phyloP scores from a whole-genome alignment of 1,140 invertebrate species.

The Trichonephila clavata region DNA sequence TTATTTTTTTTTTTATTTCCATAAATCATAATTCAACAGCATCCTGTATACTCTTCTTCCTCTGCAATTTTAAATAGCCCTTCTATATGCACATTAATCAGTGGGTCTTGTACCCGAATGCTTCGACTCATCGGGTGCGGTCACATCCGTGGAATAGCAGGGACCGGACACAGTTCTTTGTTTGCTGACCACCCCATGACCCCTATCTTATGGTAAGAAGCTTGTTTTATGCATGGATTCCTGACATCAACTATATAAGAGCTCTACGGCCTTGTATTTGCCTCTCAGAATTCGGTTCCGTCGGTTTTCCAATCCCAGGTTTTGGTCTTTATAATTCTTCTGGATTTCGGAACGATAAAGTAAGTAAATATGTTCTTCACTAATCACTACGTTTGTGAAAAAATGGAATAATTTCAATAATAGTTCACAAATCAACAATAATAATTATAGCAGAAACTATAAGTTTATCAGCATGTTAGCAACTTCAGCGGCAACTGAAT shows the following conservation, averaged over 20 bases:
- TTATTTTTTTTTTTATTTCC: background rate
- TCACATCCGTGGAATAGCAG: conserved; percentile 28
- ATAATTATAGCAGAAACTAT: too few species aligned
- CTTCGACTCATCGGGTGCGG: background rate
- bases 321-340: conserved; percentile 5
- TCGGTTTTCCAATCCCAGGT: background rate
- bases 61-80: background rate
- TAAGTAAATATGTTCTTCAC: background rate
- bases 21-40: conserved; percentile 35
- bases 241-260: background rate
- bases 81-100: conserved; percentile 46
- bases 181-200: conserved; percentile 19
- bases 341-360: background rate
- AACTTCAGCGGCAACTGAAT: too few species aligned
- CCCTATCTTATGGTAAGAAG: background rate
- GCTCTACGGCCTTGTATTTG: too few species aligned
- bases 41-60: conserved; percentile 18
- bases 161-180: conserved; percentile 37
- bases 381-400: background rate
- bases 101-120: background rate
- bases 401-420: background rate
- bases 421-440: too few species aligned
- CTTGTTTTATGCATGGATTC: conserved; percentile 12
- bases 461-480: too few species aligned
- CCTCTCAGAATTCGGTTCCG: conserved; percentile 39